phyloP scores from a whole-genome alignment of 2,113 vertebrate genomes.

The Dasyornis broadbenti region DNA sequence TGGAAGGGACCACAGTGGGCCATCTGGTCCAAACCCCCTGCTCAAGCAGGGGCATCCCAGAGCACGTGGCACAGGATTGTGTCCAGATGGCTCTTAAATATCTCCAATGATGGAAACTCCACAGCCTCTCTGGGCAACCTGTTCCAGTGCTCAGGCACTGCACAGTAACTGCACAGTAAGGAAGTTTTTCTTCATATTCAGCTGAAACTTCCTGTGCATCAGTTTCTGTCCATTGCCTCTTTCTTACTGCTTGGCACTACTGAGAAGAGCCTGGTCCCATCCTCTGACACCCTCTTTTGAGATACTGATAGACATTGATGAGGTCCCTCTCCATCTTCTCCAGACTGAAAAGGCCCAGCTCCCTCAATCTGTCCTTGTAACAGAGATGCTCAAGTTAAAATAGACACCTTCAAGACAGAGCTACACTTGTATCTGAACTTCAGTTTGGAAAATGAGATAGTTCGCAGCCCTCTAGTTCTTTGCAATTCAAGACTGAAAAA shows the following conservation, averaged over 20 bases:
- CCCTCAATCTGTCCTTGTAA: not conserved
- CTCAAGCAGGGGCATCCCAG: not conserved
- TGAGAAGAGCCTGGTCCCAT: not conserved
- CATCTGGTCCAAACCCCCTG: not conserved
- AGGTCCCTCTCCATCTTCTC: not conserved
- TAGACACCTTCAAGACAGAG: not conserved
- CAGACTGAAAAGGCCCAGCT: not conserved
- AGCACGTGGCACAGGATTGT: not conserved
- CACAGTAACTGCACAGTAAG: not conserved
- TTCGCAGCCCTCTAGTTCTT: not conserved
- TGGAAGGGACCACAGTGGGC: not conserved
- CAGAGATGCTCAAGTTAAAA: not conserved
- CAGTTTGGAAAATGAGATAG: not conserved
- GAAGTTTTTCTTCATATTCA: not conserved
- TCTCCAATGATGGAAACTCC: not conserved
- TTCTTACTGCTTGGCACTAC: not conserved
- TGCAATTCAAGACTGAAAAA: not conserved
- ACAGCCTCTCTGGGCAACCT: not conserved
- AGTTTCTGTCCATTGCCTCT: not conserved
- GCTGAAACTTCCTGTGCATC: not conserved
- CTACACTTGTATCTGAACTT: not conserved
- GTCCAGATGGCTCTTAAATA: not conserved
- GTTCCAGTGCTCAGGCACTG: not conserved
- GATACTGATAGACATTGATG: not conserved
- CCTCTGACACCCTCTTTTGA: not conserved